These are phyloP conservation scores for Heliothis peltigera DNA, from an alignment of 2,888 invertebrate species.

Conservation along the genomic window DNA sequence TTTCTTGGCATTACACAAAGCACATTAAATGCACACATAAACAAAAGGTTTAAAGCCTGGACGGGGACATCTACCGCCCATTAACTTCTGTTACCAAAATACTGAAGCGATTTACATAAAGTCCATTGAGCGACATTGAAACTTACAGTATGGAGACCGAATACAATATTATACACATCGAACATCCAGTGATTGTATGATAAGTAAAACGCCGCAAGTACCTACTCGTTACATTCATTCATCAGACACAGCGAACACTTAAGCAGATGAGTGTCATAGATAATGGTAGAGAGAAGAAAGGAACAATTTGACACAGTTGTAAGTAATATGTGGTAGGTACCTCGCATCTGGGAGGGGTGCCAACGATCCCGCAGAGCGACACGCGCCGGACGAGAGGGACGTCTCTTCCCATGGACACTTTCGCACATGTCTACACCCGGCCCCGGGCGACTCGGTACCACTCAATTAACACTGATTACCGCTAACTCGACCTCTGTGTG, in stretches of 20 bases:
- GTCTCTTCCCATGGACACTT: constrained; percentile 77
- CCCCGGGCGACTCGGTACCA: constrained; percentile 70
- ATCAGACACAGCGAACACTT: constrained; percentile 47
- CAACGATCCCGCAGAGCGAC: constrained; percentile 75
- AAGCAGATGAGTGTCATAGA: constrained; percentile 55
- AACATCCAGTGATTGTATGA: constrained; percentile 57
- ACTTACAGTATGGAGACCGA: constrained; percentile 15
- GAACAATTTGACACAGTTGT: constrained; percentile 57
- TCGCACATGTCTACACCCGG: constrained; percentile 69
- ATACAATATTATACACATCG: constrained; percentile 32
- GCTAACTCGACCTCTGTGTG: constrained; percentile 75
- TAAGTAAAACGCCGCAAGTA: constrained; percentile 30
- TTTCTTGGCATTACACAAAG: constrained; percentile 47
- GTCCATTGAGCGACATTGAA: constrained; percentile 37
- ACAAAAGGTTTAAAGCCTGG: constrained; percentile 43
- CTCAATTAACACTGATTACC: constrained; percentile 79
- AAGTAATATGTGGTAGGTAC: constrained; percentile 65
- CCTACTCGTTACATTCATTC: constrained; percentile 32
- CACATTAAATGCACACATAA: constrained; percentile 56
- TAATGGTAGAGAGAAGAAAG: constrained; percentile 57
- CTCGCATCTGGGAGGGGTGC: constrained; percentile 72
- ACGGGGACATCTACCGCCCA: constrained; percentile 45
- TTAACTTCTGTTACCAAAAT: constrained; percentile 40
- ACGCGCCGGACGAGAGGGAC: constrained; percentile 75
- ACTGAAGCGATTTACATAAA: constrained; percentile 41